Evolutionary conservation across 2,797 vertebrate genomes (phyloP), one percentile per base, ranked within the genome.

Genomic region (Brotula barbata): DNA sequence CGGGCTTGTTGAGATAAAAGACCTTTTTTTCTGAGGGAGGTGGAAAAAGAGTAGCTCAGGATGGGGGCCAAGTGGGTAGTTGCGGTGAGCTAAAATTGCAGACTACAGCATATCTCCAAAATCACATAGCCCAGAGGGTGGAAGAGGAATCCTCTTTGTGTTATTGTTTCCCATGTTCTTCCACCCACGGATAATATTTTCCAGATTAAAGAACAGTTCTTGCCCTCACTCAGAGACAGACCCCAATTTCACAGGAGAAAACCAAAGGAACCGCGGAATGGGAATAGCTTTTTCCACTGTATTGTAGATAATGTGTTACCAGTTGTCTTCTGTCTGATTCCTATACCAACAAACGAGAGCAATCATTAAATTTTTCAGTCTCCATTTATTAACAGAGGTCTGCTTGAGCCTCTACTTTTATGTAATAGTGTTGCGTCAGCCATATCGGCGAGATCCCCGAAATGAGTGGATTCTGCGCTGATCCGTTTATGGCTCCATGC

Each of bases 81-180:
- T 86, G 84, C 20, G 84, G 83, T 82, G 66, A 74, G 76, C 62
- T 61, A 46, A 79, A 88, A 68, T 62, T 85, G 86, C 84, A 78
- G 80, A 84, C 85, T 72, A 45, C 72, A 86, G 84, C 84, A 86
- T 81, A 84, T 89, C 68, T 83, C 42, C 23, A 69, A n/a, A 80
- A 85, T 87, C 80, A 75, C 40, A 52, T 46, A 65, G 73, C 76
- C 78, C 82, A 67, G 55, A 85, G 74, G 80, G 85, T 84, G 80
- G 80, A 83, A 85, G 85, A 78, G 68, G 83, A 86, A 80, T 87
- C 85, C 83, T 85, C 66, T 48, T 65, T 44, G 71, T 91, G 88
- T 91, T 92, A 85, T 91, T 90, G 85, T 91, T 91, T 91, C 89
- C 87, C 90, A 91, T 92, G 91, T 92, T 92, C 86, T 85, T 80